phyloP scores from a whole-genome alignment of 2,797 vertebrate genomes.

The Cetoscarus ocellatus region DNA sequence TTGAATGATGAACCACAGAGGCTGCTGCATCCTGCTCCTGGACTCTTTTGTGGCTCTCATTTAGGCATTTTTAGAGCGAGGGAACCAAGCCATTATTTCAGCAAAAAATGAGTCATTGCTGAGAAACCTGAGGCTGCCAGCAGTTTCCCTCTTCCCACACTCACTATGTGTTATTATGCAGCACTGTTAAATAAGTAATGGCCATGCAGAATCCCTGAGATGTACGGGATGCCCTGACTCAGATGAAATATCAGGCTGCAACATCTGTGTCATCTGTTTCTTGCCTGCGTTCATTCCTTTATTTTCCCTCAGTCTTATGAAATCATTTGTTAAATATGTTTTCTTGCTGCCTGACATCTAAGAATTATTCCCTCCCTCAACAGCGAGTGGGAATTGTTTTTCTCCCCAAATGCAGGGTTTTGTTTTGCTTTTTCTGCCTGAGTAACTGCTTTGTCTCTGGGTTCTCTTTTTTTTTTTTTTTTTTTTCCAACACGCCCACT shows the following conservation, averaged over 20 bases:
- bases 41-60: conserved; percentile 13
- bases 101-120: conserved; percentile 17
- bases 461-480: conserved; percentile 31
- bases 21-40: conserved; percentile 1
- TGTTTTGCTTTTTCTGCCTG: conserved; percentile 51
- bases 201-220: conserved; percentile 38
- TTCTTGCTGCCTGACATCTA: conserved; percentile 31
- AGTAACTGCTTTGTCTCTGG: conserved; percentile 61
- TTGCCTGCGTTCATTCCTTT: conserved; percentile 40
- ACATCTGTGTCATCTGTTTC: conserved; percentile 60
- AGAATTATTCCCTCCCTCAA: conserved; percentile 42
- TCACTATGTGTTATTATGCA: conserved; percentile 29
- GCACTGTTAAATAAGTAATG: conserved; percentile 56
- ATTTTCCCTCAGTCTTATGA: conserved; percentile 37
- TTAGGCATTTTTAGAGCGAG: neutral
- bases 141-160: conserved; percentile 7
- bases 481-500: conserved; percentile 51
- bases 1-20: conserved; percentile 1
- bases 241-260: conserved; percentile 50
- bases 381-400: conserved; percentile 47
- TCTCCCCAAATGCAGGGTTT: conserved; percentile 47
- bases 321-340: conserved; percentile 56
- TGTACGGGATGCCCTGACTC: conserved; percentile 24
- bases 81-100: neutral
- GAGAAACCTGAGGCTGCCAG: conserved; percentile 19